Conservation (phyloP, 1,140 invertebrate genomes). For the Calycopis cecrops region DNA sequence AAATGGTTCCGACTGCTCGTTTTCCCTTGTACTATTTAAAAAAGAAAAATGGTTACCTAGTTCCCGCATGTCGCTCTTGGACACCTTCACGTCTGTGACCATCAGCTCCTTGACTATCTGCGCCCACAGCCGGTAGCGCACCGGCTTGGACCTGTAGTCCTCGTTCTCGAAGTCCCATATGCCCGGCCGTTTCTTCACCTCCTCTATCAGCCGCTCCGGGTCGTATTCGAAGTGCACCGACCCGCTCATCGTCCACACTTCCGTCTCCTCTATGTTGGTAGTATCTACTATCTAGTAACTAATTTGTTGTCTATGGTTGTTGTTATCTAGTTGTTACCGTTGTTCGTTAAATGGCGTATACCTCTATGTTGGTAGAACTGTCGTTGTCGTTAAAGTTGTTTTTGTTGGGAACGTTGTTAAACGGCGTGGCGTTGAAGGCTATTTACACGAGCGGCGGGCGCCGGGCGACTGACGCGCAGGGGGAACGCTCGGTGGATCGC, state of each 20-base stretch:
- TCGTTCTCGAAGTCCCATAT: slow-evolving; percentile 60
- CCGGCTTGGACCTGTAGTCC: slow-evolving; percentile 47
- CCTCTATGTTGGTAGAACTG: slow-evolving; percentile 11
- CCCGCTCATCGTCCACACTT: too few relatives aligned
- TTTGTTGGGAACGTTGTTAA: slow-evolving; percentile 18
- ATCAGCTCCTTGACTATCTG: slow-evolving; percentile 54
- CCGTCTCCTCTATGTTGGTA: too few relatives aligned
- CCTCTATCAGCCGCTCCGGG: slow-evolving; percentile 55
- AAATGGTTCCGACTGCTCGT: too few relatives aligned
- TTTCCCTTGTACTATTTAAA: too few relatives aligned
- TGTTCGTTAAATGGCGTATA: too few relatives aligned
- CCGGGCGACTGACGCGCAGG: slow-evolving; percentile 61
- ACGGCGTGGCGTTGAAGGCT: slow-evolving; percentile 12
- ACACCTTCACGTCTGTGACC: slow-evolving; percentile 42
- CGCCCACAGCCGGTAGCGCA: slow-evolving; percentile 48
- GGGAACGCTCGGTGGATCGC: slow-evolving; percentile 48
- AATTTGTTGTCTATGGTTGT: too few relatives aligned
- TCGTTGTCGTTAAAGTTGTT: slow-evolving; percentile 5
- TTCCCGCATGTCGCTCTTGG: slow-evolving; percentile 60
- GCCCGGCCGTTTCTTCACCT: slow-evolving; percentile 56
- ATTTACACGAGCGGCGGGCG: slow-evolving; percentile 46
- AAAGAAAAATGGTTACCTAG: too few relatives aligned
- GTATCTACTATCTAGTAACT: too few relatives aligned
- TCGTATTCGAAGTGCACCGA: slow-evolving; percentile 63
- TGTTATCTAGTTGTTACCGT: too few relatives aligned